Base-by-base conservation (phyloP, 2,888 invertebrate genomes). In the Mactromeris polynyma region DNA sequence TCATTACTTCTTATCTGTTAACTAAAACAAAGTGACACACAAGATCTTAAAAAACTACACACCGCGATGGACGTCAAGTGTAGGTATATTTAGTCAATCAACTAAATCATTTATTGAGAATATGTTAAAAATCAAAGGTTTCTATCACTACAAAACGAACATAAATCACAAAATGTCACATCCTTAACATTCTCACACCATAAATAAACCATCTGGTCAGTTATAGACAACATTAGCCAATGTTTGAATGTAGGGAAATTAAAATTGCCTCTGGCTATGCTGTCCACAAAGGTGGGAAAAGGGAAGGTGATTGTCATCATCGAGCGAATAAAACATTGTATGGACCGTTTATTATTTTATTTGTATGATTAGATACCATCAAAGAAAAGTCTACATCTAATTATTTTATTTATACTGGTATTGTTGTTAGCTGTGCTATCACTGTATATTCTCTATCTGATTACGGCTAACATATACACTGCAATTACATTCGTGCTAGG, bases 211-310 rank as follows among this genome's bases (percentile, higher is more conserved):
- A 73, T 11, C 33, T 73, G 73, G 73, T 73, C 73, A 73, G 19
- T 33, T 73, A 26, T 19, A 36, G 73, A 73, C 73, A 33, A 19
- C 36, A 17, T 33, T 26, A 58, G 58, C 1, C 58, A 73, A 73
- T 73, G 73, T 36, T 73, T 26, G 19, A 73, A 73, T 73, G 73
- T 33, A 17, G 19, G 26, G 33, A 73, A 36, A 33, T 73, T 73
- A 33, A 73, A 73, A 73, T 73, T 26, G 73, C 73, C 73, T 4
- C 14, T 17, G 73, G 73, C 73, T 36, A 33, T 17, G 17, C 73
- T 36, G 46, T 78, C 82, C 54, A 77, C 78, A 54, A 38, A 77
- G 86, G 86, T 87, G 86, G 82, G 86, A 87, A 87, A 77, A 83
- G 82, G 51, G 77, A 58, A 42, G 31, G 19, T 17, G 36, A 73